These are phyloP conservation scores for Hypotaenidia philippensis DNA, from an alignment of 2,797 vertebrate genomes.

Conservation along the genomic window DNA sequence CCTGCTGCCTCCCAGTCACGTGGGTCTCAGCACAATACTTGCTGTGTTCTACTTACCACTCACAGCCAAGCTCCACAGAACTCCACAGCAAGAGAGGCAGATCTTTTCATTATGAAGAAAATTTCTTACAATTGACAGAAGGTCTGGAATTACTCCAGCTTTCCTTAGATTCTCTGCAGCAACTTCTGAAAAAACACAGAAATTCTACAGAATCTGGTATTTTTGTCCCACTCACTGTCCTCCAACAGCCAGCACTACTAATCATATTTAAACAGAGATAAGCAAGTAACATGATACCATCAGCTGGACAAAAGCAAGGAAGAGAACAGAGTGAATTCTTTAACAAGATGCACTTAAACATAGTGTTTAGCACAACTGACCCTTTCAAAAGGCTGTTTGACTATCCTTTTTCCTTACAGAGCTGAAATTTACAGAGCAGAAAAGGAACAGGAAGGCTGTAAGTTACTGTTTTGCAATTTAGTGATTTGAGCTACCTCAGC, in stretches of 20 bases:
- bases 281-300: background rate
- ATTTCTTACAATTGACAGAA: conserved; percentile 51
- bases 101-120: conserved; percentile 53
- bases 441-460: background rate
- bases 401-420: background rate
- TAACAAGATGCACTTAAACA: background rate
- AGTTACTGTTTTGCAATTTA: background rate
- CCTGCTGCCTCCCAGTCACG: background rate
- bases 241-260: background rate
- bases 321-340: background rate
- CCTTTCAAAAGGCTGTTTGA: background rate
- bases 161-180: conserved; percentile 44
- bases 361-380: background rate
- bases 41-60: conserved; percentile 66
- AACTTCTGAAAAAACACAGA: conserved; percentile 42
- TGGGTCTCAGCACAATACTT: background rate
- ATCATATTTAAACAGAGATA: background rate
- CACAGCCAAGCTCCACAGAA: conserved; percentile 78
- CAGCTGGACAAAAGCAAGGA: background rate
- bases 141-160: conserved; percentile 52
- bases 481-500: background rate
- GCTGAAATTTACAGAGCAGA: background rate
- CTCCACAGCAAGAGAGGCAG: conserved; percentile 65
- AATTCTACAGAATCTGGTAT: background rate
- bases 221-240: background rate